phyloP scores from a whole-genome alignment of 2,888 invertebrate species.

The Nycteola revayana region DNA sequence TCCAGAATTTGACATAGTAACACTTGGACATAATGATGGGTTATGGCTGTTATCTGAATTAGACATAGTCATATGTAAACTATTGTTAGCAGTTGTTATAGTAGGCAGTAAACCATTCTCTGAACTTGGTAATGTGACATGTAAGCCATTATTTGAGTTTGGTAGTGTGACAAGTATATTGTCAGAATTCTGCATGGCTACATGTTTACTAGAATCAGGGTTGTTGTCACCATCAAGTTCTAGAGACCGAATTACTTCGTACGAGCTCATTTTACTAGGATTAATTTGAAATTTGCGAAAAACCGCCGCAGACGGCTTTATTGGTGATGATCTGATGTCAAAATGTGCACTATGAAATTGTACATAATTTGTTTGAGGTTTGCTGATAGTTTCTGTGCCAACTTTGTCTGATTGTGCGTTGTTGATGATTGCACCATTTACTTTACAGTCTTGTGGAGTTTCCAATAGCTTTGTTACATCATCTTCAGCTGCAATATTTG shows the following conservation, averaged over 20 bases:
- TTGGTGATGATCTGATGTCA: constrained; percentile 72
- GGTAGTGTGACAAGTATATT: not conserved
- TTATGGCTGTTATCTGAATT: constrained; percentile 4
- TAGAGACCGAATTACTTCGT: constrained; percentile 58
- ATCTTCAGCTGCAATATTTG: constrained; percentile 8
- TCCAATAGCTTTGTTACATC: constrained; percentile 15
- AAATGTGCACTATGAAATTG: constrained; percentile 73
- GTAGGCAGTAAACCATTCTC: constrained; percentile 14
- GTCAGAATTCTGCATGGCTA: not conserved
- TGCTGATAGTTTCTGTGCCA: constrained; percentile 25
- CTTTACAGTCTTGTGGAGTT: constrained; percentile 10
- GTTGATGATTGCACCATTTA: constrained; percentile 10
- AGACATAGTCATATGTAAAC: constrained; percentile 14
- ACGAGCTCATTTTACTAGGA: constrained; percentile 61
- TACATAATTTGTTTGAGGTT: constrained; percentile 42
- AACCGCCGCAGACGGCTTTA: constrained; percentile 65
- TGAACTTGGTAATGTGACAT: constrained; percentile 13
- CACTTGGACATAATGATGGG: not conserved
- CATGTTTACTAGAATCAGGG: not conserved
- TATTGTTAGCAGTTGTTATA: constrained; percentile 9
- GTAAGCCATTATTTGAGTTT: constrained; percentile 6
- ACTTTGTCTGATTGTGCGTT: constrained; percentile 8
- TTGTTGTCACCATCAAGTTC: constrained; percentile 33
- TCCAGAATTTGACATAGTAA: not conserved
- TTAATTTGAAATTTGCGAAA: constrained; percentile 71